Evolutionary conservation across 1,140 invertebrate species (phyloP).

Genomic region (Nasonia vitripennis): DNA sequence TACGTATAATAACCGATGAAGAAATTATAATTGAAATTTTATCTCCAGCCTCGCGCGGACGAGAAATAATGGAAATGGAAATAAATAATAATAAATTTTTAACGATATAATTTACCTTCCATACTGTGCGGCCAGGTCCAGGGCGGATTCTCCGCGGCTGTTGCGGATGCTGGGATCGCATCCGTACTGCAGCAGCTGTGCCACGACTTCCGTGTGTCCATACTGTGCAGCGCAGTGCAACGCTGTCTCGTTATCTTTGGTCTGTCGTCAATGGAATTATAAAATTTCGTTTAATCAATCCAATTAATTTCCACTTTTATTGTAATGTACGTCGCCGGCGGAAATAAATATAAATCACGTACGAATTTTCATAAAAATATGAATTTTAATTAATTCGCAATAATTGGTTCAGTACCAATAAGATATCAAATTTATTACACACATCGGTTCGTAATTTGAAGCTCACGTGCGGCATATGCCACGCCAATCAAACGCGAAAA

Average conservation of each 20-base stretch:
- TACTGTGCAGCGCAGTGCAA: conserved; percentile 96
- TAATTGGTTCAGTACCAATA: no score
- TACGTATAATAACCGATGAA: background rate
- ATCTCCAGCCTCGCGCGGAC: background rate
- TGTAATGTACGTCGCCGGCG: background rate
- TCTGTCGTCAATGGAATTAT: conserved; percentile 78
- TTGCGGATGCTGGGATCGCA: conserved; percentile 95
- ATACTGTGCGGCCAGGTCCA: conserved; percentile 96
- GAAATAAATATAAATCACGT: background rate
- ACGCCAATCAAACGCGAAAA: no score
- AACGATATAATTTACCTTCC: conserved; percentile 79
- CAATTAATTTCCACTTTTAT: background rate
- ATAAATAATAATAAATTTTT: conserved; percentile 38
- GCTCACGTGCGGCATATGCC: no score
- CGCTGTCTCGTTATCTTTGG: conserved; percentile 94
- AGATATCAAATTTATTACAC: no score
- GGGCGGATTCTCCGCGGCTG: conserved; percentile 90
- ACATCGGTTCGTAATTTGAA: no score
- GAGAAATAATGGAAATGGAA: background rate
- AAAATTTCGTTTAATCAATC: conserved; percentile 32
- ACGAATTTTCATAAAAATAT: background rate
- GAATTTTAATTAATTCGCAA: background rate
- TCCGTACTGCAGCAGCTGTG: conserved; percentile 88
- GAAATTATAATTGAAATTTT: background rate
- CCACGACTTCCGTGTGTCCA: conserved; percentile 93